Conservation (phyloP, 2,888 invertebrate genomes). For the Sinhomidia bicolor region DNA sequence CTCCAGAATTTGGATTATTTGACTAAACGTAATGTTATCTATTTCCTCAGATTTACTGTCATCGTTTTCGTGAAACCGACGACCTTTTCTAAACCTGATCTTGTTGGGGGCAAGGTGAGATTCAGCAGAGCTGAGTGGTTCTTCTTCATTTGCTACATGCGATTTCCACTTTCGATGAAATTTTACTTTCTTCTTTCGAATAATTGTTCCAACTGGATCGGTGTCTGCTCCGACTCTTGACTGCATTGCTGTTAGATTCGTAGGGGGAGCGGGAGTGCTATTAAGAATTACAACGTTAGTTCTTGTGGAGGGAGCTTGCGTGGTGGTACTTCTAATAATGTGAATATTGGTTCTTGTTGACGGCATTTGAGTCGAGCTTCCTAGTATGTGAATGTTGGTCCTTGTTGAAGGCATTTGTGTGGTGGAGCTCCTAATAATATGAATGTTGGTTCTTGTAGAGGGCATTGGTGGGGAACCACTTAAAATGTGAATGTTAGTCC, state of each 20-base stretch:
- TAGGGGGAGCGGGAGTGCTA: background rate
- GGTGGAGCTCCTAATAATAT: background rate
- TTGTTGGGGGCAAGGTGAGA: background rate
- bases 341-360: too few species aligned
- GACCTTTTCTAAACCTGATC: too few species aligned
- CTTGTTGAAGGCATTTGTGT: background rate
- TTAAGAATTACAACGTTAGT: background rate
- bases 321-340: background rate
- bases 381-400: too few species aligned
- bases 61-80: background rate
- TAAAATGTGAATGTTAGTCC: background rate
- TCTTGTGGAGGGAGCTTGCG: background rate
- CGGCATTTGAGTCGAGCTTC: too few species aligned
- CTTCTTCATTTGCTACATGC: background rate
- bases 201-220: background rate
- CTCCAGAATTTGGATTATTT: slow-evolving; percentile 49
- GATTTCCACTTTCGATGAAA: slow-evolving; percentile 64
- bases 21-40: slow-evolving; percentile 45
- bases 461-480: too few species aligned
- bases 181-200: slow-evolving; percentile 31
- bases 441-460: too few species aligned
- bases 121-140: background rate
- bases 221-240: background rate
- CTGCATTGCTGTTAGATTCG: background rate
- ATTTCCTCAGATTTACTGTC: slow-evolving; percentile 27